Conservation (phyloP, 2,113 vertebrate species). For the Tympanuchus pallidicinctus region DNA sequence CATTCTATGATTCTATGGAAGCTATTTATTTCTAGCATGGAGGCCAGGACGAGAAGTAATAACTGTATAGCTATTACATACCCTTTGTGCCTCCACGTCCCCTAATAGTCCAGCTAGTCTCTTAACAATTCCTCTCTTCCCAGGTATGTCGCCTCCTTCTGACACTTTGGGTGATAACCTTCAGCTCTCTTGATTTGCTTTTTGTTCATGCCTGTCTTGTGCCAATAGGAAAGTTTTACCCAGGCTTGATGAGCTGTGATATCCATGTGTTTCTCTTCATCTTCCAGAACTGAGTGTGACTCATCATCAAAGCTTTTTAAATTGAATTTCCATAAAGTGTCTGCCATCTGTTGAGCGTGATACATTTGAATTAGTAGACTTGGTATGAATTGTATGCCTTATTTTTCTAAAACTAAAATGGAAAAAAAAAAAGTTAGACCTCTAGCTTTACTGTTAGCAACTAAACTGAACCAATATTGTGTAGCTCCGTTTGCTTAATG, state of each 20-base stretch:
- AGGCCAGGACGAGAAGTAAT: background rate
- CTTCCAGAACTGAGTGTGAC: background rate
- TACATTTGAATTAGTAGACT: background rate
- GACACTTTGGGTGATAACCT: background rate
- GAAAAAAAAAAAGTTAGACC: background rate
- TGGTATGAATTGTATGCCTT: background rate
- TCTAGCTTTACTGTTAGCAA: background rate
- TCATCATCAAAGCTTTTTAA: background rate
- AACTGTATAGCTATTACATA: background rate
- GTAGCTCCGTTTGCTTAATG: background rate
- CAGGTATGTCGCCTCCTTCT: background rate
- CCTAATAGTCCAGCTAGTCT: background rate
- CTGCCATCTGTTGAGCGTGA: background rate
- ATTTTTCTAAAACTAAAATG: conserved; percentile 1
- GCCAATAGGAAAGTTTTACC: background rate
- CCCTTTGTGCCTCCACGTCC: background rate
- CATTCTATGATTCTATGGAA: background rate
- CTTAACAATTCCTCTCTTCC: background rate
- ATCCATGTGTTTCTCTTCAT: background rate
- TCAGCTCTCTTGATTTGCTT: background rate
- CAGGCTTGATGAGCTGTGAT: background rate
- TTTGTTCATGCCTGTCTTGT: background rate
- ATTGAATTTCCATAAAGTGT: background rate
- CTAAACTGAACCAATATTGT: background rate
- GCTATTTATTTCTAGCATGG: background rate